These are phyloP conservation scores for Crenuchus spilurus DNA, from an alignment of 2,797 vertebrate species.

Conservation along the genomic window DNA sequence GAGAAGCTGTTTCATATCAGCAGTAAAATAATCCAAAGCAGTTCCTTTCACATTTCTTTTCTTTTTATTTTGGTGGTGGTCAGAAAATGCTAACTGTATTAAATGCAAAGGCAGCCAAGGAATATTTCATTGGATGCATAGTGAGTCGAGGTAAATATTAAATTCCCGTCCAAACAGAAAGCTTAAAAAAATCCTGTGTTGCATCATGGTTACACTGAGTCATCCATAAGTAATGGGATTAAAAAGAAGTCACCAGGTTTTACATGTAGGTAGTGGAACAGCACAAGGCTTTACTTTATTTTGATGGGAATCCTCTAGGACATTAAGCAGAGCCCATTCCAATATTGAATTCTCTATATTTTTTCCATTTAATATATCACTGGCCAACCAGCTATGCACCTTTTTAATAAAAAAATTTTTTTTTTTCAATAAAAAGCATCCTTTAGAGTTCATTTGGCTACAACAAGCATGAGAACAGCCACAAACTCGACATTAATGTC, in stretches of 20 bases:
- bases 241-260: slow-evolving; percentile 14
- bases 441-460: too few relatives aligned
- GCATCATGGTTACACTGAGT: slow-evolving; percentile 29
- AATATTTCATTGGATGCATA: slow-evolving; percentile 15
- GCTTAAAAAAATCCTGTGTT: slow-evolving; percentile 12
- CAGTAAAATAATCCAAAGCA: slow-evolving; percentile 6
- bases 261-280: neutral
- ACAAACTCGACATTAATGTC: too few relatives aligned
- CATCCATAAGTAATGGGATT: slow-evolving; percentile 22
- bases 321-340: neutral
- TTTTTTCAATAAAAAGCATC: too few relatives aligned
- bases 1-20: slow-evolving; percentile 31
- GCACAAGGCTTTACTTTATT: neutral
- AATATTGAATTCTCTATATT: neutral
- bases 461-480: too few relatives aligned
- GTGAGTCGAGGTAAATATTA: neutral
- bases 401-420: too few relatives aligned
- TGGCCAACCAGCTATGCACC: too few relatives aligned
- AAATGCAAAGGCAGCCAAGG: slow-evolving; percentile 1
- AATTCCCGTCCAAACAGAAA: slow-evolving; percentile 9
- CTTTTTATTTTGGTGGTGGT: slow-evolving; percentile 1
- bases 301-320: slow-evolving; percentile 7
- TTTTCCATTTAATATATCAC: slow-evolving; percentile 20
- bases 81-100: slow-evolving; percentile 27
- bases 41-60: neutral